phyloP scores from a whole-genome alignment of 2,113 vertebrate species.

The Cryptotis parvus region DNA sequence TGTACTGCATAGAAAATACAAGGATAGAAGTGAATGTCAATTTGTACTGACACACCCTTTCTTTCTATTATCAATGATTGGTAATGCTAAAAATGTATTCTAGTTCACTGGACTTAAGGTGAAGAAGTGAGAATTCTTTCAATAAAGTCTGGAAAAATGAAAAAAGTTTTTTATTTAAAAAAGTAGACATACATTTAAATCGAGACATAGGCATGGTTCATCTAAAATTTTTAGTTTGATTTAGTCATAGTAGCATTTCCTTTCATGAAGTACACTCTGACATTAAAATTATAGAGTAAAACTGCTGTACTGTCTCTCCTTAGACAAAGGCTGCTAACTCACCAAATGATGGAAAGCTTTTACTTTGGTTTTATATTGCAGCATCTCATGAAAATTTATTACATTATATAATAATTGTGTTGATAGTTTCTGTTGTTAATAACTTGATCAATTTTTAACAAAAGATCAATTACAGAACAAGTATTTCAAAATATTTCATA shows the following conservation, averaged over 20 bases:
- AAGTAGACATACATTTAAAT: neutral
- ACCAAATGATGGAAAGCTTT: neutral
- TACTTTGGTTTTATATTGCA: neutral
- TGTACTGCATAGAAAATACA: neutral
- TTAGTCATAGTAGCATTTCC: neutral
- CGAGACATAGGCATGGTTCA: neutral
- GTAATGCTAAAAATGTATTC: neutral
- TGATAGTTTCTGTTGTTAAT: neutral
- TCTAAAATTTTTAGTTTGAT: neutral
- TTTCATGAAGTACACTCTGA: neutral
- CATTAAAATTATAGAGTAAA: neutral
- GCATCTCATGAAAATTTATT: neutral
- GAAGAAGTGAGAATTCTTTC: rapidly evolving
- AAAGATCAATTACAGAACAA: neutral
- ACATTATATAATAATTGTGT: neutral
- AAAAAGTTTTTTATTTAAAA: no score
- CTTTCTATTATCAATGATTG: neutral
- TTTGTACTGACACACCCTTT: no score
- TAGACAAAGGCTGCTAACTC: neutral
- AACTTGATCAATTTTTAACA: conserved; percentile 25
- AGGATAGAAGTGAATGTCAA: neutral
- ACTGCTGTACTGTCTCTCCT: neutral
- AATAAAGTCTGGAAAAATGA: no score
- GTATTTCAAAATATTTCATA: neutral
- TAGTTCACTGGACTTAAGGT: neutral